A percentile compares a stretch with the other conserved stretches of the same genome.
Conservation (phyloP, 2,113 vertebrate species). For the Pollachius pollachius region DNA sequence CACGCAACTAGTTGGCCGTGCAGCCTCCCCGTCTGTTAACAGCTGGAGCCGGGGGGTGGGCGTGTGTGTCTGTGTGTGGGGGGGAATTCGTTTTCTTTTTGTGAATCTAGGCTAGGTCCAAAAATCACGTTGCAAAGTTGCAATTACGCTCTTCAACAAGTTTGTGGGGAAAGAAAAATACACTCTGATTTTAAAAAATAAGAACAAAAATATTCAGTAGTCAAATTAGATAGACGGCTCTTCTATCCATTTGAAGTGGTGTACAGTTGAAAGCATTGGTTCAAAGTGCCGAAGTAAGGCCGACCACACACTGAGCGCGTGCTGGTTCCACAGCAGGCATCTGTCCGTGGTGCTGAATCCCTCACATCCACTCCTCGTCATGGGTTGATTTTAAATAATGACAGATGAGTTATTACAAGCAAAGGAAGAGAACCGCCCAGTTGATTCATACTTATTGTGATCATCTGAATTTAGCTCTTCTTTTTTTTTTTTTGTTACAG, state of each 20-base stretch:
- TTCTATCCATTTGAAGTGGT: background rate
- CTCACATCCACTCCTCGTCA: background rate
- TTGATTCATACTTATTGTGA: too few relatives aligned
- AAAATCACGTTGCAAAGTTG: too few relatives aligned
- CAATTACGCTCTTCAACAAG: too few relatives aligned
- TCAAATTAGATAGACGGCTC: background rate
- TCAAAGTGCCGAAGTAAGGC: background rate
- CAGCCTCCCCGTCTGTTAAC: constrained; percentile 30
- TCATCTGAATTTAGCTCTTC: too few relatives aligned
- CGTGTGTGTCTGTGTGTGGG: background rate
- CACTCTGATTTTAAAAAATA: too few relatives aligned
- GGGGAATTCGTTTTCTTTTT: constrained; percentile 32
- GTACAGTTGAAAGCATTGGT: background rate
- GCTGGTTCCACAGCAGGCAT: constrained; percentile 2
- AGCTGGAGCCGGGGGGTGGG: constrained; percentile 3
- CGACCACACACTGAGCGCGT: background rate
- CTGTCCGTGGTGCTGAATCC: constrained; percentile 64
- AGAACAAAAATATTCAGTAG: background rate
- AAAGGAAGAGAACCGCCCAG: background rate
- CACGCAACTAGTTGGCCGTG: constrained; percentile 51
- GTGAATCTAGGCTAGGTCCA: constrained; percentile 37
- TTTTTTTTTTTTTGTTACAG: too few relatives aligned
- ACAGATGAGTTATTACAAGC: background rate
- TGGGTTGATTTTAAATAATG: background rate
- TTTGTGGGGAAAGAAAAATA: too few relatives aligned